A percentile compares a stretch with the other conserved stretches of the same genome.
These are phyloP conservation scores for Gambusia affinis DNA, from an alignment of 2,113 vertebrate species.

Conservation along the genomic window DNA sequence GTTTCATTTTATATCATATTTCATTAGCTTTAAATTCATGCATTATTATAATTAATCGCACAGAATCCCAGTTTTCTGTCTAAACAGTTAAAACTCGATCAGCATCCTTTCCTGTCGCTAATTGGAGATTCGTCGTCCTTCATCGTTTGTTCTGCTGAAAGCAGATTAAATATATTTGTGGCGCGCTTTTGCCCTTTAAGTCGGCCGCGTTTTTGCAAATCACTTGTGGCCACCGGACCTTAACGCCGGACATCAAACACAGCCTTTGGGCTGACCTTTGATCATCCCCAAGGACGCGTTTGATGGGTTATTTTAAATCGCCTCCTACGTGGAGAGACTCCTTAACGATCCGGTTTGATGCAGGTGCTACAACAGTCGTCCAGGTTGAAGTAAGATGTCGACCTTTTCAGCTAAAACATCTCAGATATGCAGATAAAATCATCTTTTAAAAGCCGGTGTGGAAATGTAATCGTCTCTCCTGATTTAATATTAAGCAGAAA, in stretches of 20 bases:
- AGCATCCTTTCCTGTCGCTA: slow-evolving; percentile 73
- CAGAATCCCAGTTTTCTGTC: background rate
- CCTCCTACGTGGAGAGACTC: slow-evolving; percentile 25
- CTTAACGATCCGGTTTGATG: slow-evolving; percentile 17
- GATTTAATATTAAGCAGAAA: no score
- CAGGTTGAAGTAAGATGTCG: slow-evolving; percentile 28
- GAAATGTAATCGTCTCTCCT: no score
- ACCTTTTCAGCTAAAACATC: slow-evolving; percentile 25
- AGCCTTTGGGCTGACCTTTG: slow-evolving; percentile 70
- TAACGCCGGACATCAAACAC: slow-evolving; percentile 64
- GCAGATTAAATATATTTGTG: slow-evolving; percentile 51
- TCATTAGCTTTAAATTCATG: no score
- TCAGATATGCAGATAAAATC: slow-evolving; percentile 16
- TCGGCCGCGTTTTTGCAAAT: slow-evolving; percentile 29
- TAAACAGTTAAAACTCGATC: slow-evolving; percentile 81
- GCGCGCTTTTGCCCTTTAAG: slow-evolving; percentile 64
- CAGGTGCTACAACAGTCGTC: slow-evolving; percentile 23
- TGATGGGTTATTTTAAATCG: slow-evolving; percentile 38
- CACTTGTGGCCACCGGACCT: slow-evolving; percentile 58
- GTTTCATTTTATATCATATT: background rate
- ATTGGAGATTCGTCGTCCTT: slow-evolving; percentile 48
- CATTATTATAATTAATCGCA: no score
- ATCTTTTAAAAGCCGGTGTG: no score
- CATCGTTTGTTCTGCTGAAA: slow-evolving; percentile 48
- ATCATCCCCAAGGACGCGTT: slow-evolving; percentile 38